Percentiles rank a stretch among this genome's conserved stretches.
Evolutionary conservation across 2,797 vertebrate species (phyloP).

Genomic region (Manis pentadactyla): DNA sequence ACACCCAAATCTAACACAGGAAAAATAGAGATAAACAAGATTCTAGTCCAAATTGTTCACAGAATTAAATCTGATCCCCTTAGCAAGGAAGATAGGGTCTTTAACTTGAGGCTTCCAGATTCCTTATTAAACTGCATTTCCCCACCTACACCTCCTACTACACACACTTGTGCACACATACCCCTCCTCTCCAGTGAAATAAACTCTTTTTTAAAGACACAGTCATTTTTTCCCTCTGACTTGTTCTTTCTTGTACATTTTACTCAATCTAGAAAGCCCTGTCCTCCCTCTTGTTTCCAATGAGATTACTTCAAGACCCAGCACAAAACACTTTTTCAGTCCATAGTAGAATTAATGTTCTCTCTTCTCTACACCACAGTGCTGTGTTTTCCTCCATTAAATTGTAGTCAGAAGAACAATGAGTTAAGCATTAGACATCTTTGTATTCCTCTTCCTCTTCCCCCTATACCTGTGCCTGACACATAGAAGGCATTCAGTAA

Average conservation of each 20-base stretch:
- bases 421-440: neutral
- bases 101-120: neutral
- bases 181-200: neutral
- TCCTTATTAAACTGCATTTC: neutral
- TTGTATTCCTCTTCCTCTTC: neutral
- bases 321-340: neutral
- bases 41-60: neutral
- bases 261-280: neutral
- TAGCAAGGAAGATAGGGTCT: neutral
- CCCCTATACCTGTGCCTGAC: neutral
- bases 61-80: neutral
- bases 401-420: neutral
- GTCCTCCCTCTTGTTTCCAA: neutral
- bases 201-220: slow-evolving; percentile 9
- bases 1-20: neutral
- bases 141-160: neutral
- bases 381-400: neutral
- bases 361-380: neutral
- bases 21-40: neutral
- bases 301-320: neutral
- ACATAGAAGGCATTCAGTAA: neutral
- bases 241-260: neutral
- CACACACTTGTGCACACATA: neutral
- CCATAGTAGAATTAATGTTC: neutral
- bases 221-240: neutral